A percentile compares a stretch with the other conserved stretches of the same genome.
phyloP scores from a whole-genome alignment of 2,888 invertebrate species.

The Listrodromus nycthemerus region DNA sequence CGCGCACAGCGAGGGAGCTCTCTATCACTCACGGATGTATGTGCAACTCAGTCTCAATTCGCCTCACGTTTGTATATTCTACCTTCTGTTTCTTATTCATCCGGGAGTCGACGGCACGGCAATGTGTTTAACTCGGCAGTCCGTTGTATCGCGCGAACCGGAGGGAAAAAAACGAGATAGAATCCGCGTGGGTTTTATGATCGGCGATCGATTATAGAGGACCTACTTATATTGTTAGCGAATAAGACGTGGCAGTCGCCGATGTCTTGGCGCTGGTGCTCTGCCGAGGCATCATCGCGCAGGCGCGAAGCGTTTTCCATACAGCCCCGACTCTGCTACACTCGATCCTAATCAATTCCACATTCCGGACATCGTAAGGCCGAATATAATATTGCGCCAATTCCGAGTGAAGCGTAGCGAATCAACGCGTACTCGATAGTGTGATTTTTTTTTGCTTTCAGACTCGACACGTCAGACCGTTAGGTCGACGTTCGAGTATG shows the following conservation, averaged over 20 bases:
- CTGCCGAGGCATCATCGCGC: slow-evolving; percentile 38
- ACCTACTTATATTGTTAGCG: slow-evolving; percentile 66
- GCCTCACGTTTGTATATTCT: slow-evolving; percentile 52
- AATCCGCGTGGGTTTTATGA: slow-evolving; percentile 65
- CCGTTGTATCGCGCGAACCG: not conserved
- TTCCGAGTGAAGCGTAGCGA: not conserved
- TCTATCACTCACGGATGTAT: slow-evolving; percentile 47
- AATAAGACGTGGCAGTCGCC: slow-evolving; percentile 48
- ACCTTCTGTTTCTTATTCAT: slow-evolving; percentile 58
- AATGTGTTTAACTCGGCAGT: slow-evolving; percentile 38
- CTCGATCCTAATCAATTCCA: slow-evolving; percentile 48
- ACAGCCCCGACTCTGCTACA: not conserved
- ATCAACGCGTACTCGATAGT: not conserved
- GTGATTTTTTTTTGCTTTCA: slow-evolving; percentile 3
- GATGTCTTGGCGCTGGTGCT: slow-evolving; percentile 28
- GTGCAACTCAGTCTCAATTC: slow-evolving; percentile 47
- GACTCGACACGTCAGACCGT: too few relatives aligned
- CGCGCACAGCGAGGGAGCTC: slow-evolving; percentile 3
- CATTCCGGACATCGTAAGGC: slow-evolving; percentile 53
- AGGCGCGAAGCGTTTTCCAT: slow-evolving; percentile 49
- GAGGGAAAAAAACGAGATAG: slow-evolving; percentile 21
- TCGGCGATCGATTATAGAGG: slow-evolving; percentile 67
- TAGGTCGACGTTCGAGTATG: not conserved
- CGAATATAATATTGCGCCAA: slow-evolving; percentile 40
- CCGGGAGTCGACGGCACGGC: slow-evolving; percentile 60